Conservation (phyloP, 2,888 invertebrate genomes). For the Lysandra coridon region DNA sequence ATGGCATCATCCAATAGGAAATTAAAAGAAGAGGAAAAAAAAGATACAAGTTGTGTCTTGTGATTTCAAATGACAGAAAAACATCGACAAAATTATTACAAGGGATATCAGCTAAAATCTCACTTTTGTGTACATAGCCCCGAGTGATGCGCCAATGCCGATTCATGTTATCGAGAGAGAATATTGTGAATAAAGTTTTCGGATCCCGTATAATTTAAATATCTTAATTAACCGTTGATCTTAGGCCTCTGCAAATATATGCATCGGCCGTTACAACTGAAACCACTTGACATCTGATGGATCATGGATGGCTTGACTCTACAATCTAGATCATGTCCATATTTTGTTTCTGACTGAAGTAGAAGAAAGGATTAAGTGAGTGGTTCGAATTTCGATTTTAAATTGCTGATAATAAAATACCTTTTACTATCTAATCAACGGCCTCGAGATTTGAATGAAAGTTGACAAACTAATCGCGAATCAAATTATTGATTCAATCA, state of each 20-base stretch:
- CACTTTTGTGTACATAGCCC: background rate
- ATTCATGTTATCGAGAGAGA: background rate
- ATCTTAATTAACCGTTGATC: background rate
- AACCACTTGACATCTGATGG: too few relatives aligned
- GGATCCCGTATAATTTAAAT: background rate
- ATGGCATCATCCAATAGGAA: background rate
- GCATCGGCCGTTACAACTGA: too few relatives aligned
- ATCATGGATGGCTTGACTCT: too few relatives aligned
- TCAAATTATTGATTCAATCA: background rate
- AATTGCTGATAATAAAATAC: background rate
- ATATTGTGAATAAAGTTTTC: background rate
- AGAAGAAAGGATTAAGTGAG: background rate
- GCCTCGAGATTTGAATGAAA: background rate
- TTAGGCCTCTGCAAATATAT: too few relatives aligned
- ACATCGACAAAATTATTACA: slow-evolving; percentile 7
- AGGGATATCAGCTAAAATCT: slow-evolving; percentile 1
- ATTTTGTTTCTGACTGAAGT: too few relatives aligned
- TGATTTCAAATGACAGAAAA: background rate
- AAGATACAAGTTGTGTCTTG: background rate
- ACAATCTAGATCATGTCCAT: too few relatives aligned
- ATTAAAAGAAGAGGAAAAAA: background rate
- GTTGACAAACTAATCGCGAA: background rate
- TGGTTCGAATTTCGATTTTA: background rate
- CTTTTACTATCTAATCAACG: slow-evolving; percentile 7
- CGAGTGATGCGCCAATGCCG: background rate